Conservation (phyloP, 2,797 vertebrate genomes). For the Gorsachius magnificus region DNA sequence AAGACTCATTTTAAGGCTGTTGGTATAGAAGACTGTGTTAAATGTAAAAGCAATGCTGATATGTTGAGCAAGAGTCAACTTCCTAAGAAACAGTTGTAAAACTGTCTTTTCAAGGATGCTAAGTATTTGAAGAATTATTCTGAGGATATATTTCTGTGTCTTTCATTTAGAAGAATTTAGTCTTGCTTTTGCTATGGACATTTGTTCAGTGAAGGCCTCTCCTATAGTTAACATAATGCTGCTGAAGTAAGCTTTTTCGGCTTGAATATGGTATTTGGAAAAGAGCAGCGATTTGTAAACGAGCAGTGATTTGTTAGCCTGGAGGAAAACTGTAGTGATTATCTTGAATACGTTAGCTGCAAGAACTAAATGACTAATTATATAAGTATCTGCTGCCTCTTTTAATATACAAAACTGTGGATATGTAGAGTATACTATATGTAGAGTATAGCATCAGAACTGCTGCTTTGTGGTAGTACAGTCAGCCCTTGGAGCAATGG, state of each 20-base stretch:
- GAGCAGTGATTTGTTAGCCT: neutral
- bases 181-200: neutral
- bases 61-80: neutral
- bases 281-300: neutral
- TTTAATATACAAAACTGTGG: neutral
- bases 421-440: neutral
- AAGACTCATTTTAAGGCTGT: neutral
- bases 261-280: neutral
- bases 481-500: neutral
- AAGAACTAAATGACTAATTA: neutral
- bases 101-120: neutral
- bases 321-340: neutral
- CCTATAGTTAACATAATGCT: neutral
- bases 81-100: neutral
- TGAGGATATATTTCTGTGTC: neutral
- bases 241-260: neutral
- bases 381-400: neutral
- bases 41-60: neutral
- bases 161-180: neutral
- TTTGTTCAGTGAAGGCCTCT: neutral
- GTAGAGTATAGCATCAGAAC: neutral
- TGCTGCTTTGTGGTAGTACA: neutral
- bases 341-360: neutral
- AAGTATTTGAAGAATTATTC: neutral
- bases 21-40: neutral